Percentiles rank a stretch among this genome's conserved stretches.
Evolutionary conservation across 2,797 vertebrate species (phyloP).

Genomic region (Chaunax sp.): DNA sequence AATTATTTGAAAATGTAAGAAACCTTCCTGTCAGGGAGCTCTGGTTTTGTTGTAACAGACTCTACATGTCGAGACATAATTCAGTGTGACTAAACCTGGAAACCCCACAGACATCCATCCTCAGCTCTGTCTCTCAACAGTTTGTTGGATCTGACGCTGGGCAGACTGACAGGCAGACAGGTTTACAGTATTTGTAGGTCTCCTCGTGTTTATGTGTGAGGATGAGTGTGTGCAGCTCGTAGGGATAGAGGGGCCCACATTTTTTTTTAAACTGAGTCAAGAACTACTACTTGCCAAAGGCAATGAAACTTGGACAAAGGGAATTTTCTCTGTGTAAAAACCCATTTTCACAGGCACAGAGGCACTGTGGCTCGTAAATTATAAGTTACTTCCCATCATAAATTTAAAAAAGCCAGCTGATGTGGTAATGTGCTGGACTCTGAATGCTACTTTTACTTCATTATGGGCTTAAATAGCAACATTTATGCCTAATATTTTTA

Average conservation of each 20-base stretch:
- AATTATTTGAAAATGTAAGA: not conserved
- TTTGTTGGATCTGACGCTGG: conserved; percentile 20
- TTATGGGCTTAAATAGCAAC: not conserved
- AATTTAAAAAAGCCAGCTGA: conserved; percentile 10
- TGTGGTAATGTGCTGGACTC: conserved; percentile 1
- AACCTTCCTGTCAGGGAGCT: conserved; percentile 3
- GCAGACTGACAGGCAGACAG: conserved; percentile 27
- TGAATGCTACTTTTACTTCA: not conserved
- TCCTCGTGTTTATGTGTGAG: conserved; percentile 5
- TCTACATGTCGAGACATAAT: conserved; percentile 45
- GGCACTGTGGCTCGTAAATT: not conserved
- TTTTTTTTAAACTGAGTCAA: not conserved
- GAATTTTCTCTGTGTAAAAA: conserved; percentile 47
- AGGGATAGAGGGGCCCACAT: conserved; percentile 18
- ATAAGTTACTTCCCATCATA: conserved; percentile 8
- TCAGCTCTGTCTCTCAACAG: conserved; percentile 50
- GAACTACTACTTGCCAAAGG: conserved; percentile 56
- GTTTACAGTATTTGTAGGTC: conserved; percentile 29
- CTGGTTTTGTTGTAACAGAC: not conserved
- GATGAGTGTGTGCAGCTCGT: conserved; percentile 3
- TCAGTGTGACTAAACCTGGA: conserved; percentile 53
- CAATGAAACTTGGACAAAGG: conserved; percentile 54
- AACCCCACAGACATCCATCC: conserved; percentile 48
- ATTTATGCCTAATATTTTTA: not conserved
- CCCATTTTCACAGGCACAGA: conserved; percentile 33